These are phyloP conservation scores for Sardinella longiceps DNA, from an alignment of 2,797 vertebrate genomes.

Conservation along the genomic window DNA sequence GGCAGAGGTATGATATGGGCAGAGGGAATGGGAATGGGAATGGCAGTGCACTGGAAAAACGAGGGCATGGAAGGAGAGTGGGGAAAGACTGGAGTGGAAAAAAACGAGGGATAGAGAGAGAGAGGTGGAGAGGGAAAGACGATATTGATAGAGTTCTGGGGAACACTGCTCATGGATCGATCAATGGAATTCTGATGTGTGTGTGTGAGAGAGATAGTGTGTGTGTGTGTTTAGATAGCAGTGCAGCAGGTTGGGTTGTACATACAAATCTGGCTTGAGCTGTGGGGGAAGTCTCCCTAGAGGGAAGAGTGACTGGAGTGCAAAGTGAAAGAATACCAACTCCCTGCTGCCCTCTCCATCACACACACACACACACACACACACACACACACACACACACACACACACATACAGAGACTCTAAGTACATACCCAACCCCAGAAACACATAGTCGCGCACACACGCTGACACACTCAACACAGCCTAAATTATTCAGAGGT, in stretches of 20 bases:
- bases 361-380: conserved; percentile 15
- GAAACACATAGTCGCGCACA: conserved; percentile 40
- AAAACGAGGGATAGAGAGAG: conserved; percentile 6
- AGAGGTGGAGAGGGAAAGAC: background rate
- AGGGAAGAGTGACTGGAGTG: background rate
- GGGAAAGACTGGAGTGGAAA: background rate
- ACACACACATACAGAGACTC: too few relatives aligned
- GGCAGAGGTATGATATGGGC: background rate
- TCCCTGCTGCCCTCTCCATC: background rate
- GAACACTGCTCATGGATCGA: conserved; percentile 5
- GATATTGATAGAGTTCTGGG: background rate
- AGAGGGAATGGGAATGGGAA: background rate
- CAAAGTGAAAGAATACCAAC: background rate
- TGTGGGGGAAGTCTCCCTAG: background rate
- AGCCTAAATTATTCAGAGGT: conserved; percentile 45
- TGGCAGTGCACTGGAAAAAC: background rate
- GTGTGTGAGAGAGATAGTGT: background rate
- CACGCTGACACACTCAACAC: conserved; percentile 27
- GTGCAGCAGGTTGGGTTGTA: background rate
- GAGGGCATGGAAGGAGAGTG: background rate
- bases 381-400: too few relatives aligned
- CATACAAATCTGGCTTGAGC: background rate
- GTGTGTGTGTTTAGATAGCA: background rate
- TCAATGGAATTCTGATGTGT: conserved; percentile 8
- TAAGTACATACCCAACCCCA: background rate